Percentiles rank a stretch among this genome's conserved stretches.
phyloP scores from a whole-genome alignment of 2,797 vertebrate genomes.

The Acipenser ruthenus region DNA sequence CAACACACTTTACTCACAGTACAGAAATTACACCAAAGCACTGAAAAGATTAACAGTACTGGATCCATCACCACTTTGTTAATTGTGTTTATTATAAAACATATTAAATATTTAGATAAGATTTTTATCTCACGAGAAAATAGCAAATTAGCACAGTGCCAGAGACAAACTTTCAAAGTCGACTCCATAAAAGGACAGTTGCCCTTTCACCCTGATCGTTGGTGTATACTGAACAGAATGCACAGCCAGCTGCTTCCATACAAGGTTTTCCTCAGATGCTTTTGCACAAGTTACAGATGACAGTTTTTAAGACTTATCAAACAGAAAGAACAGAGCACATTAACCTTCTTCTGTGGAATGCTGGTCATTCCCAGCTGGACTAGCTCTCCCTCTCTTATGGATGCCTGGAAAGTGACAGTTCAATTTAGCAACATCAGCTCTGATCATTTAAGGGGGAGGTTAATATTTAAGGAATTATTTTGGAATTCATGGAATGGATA shows the following conservation, averaged over 20 bases:
- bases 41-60: too few species aligned
- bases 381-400: constrained; percentile 13
- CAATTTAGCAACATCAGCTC: constrained; percentile 22
- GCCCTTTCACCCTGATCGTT: too few species aligned
- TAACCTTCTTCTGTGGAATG: neutral
- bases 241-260: constrained; percentile 35
- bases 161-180: too few species aligned
- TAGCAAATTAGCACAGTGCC: too few species aligned
- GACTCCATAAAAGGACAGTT: too few species aligned
- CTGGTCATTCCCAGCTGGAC: constrained; percentile 25
- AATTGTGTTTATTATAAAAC: too few species aligned
- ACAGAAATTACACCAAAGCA: too few species aligned
- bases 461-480: constrained; percentile 17
- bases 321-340: neutral
- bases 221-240: neutral
- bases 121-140: too few species aligned
- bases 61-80: too few species aligned
- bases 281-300: constrained; percentile 18
- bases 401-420: constrained; percentile 16
- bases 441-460: constrained; percentile 18
- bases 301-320: neutral
- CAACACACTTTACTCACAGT: too few species aligned
- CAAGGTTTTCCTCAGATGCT: constrained; percentile 37
- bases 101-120: too few species aligned
- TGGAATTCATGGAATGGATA: constrained; percentile 36